phyloP scores from a whole-genome alignment of 2,888 invertebrate genomes.

The Ophion slaviceki region DNA sequence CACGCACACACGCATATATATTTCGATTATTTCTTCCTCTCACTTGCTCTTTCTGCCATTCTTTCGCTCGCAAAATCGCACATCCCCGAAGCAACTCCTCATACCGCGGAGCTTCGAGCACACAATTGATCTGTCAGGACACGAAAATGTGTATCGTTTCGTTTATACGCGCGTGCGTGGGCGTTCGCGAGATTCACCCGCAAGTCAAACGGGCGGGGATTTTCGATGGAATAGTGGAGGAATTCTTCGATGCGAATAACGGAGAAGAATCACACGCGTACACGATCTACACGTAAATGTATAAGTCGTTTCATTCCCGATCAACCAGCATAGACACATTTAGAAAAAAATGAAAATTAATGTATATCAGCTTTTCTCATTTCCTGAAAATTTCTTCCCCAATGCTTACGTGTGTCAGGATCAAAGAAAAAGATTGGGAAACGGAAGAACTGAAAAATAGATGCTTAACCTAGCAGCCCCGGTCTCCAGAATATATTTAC shows the following conservation, averaged over 20 bases:
- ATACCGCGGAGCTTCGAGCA: slow-evolving; percentile 11
- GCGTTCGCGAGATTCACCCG: slow-evolving; percentile 60
- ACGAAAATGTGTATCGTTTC: slow-evolving; percentile 27
- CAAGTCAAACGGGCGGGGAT: slow-evolving; percentile 69
- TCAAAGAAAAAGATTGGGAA: too few relatives aligned
- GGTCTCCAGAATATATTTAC: too few relatives aligned
- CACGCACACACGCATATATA: neutral
- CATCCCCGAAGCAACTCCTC: slow-evolving; percentile 8
- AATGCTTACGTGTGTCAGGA: too few relatives aligned
- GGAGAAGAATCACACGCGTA: slow-evolving; percentile 13
- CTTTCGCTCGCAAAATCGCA: slow-evolving; percentile 14
- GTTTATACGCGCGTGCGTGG: slow-evolving; percentile 50
- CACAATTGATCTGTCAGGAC: slow-evolving; percentile 53
- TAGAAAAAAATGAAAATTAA: too few relatives aligned
- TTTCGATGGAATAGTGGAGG: slow-evolving; percentile 67
- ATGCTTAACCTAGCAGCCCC: too few relatives aligned
- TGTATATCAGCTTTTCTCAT: too few relatives aligned
- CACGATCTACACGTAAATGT: neutral
- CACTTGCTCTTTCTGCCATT: neutral
- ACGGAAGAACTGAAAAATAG: too few relatives aligned
- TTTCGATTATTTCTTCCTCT: neutral
- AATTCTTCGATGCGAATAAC: slow-evolving; percentile 33
- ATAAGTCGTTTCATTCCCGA: neutral
- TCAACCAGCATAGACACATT: neutral
- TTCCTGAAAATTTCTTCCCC: too few relatives aligned